Base-by-base conservation (phyloP, 2,888 invertebrate genomes). In the Macropis europaea region DNA sequence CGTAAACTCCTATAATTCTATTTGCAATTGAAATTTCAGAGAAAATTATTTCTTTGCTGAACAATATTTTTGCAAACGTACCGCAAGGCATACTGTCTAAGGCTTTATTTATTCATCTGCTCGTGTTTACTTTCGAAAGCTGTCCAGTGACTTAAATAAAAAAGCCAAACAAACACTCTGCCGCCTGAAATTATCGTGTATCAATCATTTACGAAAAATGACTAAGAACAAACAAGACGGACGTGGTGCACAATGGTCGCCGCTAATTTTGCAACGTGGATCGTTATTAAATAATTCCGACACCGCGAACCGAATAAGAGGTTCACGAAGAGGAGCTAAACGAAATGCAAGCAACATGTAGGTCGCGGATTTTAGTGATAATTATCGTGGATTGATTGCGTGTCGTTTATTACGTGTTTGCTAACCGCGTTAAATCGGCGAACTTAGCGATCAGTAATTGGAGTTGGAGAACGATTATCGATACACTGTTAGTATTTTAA, bases 291-390 rank as follows among this genome's bases (percentile, higher is more conserved):
- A 57, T 43, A 75, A 67, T 64, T 62, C 68, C 59, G 30, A 45
- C 57, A 47, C 40, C 6, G 13, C 48, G 15, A 32, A 11, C 24
- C 34, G 30, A 56, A 74, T 61, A 68, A 69, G 30, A 66, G 48
- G 43, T 50, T 63, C 40, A 28, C 72, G 38, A 17, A 19, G n/a
- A 32, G 48, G 22, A 64, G 67, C 57, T 77, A 79, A 79, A 45
- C 38, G 56, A 32, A 57, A 62, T 50, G 40, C 15, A 38, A 50
- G 62, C 43, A 76, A 76, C 68, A 82, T 84, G 76, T 88, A 77
- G 88, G 88, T 86, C 88, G 81, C 77, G 82, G 71, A 83, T 87
- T 88, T 88, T 88, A 88, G 87, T 82, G 78, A 77, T 79, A 76
- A 84, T 88, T 88, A 88, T 83, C 83, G 72, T 59, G 67, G 45